A percentile compares a stretch with the other conserved stretches of the same genome.
These are phyloP conservation scores for Phalacrocorax carbo DNA, from an alignment of 2,113 vertebrate genomes.

Conservation along the genomic window DNA sequence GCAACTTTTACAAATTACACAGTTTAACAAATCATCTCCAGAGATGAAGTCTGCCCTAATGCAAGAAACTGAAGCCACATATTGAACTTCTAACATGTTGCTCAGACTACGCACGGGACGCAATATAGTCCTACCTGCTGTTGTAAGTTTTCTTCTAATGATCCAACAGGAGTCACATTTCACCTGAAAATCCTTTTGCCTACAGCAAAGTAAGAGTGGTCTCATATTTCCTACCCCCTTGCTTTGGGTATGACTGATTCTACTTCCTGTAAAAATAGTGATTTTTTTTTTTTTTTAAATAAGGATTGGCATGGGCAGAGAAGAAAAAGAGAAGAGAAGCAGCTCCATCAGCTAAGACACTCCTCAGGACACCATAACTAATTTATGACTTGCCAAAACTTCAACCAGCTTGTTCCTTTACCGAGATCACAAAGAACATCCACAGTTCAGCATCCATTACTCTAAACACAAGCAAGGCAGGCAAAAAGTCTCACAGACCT, in stretches of 20 bases:
- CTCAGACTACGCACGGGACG: neutral
- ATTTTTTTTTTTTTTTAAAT: neutral
- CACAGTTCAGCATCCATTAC: neutral
- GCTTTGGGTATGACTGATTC: neutral
- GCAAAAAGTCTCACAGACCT: neutral
- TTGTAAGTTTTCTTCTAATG: neutral
- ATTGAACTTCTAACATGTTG: neutral
- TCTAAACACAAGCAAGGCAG: slow-evolving; percentile 36
- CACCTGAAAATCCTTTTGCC: neutral
- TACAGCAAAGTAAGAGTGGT: neutral
- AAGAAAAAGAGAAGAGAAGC: neutral
- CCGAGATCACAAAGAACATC: neutral
- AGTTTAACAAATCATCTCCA: neutral
- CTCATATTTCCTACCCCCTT: neutral
- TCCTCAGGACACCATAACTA: neutral
- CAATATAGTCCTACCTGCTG: neutral
- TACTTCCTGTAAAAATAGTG: neutral
- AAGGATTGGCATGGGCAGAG: neutral
- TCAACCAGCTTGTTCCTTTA: slow-evolving; percentile 10
- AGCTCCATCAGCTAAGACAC: neutral
- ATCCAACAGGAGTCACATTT: neutral
- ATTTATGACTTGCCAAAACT: neutral
- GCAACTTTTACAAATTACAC: neutral
- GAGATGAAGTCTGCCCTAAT: neutral
- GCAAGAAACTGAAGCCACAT: neutral